Percentiles rank a stretch among this genome's conserved stretches.
These are phyloP conservation scores for Onthophagus taurus DNA, from an alignment of 1,140 invertebrate genomes.

Conservation along the genomic window DNA sequence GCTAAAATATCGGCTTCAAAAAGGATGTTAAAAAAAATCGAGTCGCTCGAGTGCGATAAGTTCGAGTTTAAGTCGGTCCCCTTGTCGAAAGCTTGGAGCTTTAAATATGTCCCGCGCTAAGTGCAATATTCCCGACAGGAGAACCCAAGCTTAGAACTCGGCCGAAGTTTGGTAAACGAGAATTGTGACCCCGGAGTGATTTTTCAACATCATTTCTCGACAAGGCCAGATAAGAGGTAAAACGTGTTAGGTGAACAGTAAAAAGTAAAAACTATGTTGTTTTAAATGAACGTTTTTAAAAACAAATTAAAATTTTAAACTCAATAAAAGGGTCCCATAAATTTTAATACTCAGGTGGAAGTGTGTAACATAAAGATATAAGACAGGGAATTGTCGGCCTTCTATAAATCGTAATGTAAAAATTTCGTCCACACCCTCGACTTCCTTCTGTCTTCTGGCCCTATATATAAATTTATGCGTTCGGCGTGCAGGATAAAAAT, in stretches of 20 bases:
- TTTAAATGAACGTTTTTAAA: neutral
- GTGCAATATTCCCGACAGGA: too few relatives aligned
- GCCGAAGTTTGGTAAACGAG: conserved; percentile 12
- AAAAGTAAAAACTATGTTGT: too few relatives aligned
- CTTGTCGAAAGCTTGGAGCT: too few relatives aligned
- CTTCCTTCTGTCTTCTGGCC: conserved; percentile 10
- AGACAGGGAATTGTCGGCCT: conserved; percentile 9
- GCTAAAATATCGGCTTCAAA: too few relatives aligned
- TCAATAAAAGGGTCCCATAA: conserved; percentile 6
- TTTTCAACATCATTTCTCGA: conserved; percentile 17
- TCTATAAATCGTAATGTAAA: conserved; percentile 11
- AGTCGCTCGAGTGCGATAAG: too few relatives aligned
- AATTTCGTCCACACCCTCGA: too few relatives aligned
- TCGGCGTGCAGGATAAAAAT: conserved; percentile 11
- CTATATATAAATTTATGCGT: conserved; percentile 13
- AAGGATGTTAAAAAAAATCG: too few relatives aligned
- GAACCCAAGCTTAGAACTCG: too few relatives aligned
- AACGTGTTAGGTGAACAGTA: conserved; percentile 15
- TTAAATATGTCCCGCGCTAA: too few relatives aligned
- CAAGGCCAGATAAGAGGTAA: conserved; percentile 14
- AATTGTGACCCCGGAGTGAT: conserved; percentile 16
- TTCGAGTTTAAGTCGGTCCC: too few relatives aligned
- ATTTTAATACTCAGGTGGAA: conserved; percentile 11
- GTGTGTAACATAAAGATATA: too few relatives aligned
- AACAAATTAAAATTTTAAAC: neutral